Evolutionary conservation across 2,113 vertebrate genomes (phyloP).

Genomic region (Leucosticte australis): DNA sequence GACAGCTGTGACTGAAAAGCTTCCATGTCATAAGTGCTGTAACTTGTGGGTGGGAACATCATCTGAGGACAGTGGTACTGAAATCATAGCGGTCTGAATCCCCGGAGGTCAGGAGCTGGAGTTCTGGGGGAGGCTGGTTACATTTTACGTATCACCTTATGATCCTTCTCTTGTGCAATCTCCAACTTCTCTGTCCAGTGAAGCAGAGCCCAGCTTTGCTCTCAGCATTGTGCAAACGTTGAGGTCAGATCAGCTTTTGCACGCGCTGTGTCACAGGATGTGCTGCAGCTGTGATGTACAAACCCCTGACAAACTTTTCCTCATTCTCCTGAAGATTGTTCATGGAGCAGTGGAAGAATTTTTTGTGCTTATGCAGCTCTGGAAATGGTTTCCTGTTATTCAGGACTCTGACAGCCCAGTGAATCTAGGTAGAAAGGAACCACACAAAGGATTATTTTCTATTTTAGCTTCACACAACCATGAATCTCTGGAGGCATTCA

Average conservation of each 20-base stretch:
- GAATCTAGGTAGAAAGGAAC: neutral
- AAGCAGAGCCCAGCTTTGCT: neutral
- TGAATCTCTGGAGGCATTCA: neutral
- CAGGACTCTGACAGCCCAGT: neutral
- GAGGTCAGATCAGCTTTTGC: neutral
- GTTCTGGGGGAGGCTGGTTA: neutral
- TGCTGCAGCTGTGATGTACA: neutral
- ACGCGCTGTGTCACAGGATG: neutral
- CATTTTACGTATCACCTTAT: accelerated
- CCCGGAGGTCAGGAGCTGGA: neutral
- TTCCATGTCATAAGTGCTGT: neutral
- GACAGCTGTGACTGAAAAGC: neutral
- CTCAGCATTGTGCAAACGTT: neutral
- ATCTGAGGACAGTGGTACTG: neutral
- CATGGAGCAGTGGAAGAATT: neutral
- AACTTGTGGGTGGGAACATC: neutral
- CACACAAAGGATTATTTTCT: neutral
- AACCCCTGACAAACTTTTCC: neutral
- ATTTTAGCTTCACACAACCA: neutral
- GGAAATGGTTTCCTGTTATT: slow-evolving; percentile 3
- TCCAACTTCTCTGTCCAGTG: neutral
- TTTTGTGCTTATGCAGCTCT: neutral
- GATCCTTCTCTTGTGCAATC: neutral
- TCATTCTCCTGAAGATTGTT: neutral
- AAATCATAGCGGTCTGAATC: neutral